Conservation (phyloP, 2,797 vertebrate genomes). For the Propithecus deckenii region DNA sequence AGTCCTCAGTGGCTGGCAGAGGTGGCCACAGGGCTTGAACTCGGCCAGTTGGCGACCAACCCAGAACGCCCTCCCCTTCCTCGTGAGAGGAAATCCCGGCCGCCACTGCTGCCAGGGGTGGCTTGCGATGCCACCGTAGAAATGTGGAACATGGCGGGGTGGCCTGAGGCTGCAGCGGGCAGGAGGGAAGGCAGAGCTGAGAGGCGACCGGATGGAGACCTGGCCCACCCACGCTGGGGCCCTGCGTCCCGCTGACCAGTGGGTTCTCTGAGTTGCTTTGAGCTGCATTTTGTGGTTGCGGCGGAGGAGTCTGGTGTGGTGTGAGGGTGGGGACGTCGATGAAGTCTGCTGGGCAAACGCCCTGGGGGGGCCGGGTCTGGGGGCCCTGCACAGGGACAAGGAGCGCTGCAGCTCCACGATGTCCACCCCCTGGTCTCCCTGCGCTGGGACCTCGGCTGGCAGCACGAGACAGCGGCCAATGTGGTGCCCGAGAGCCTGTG, state of each 20-base stretch:
- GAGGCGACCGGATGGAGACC: not conserved
- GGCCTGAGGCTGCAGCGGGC: not conserved
- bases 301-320: fast-evolving
- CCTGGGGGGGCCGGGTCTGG: too few relatives aligned
- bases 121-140: not conserved
- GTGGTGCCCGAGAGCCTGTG: fast-evolving
- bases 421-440: too few relatives aligned
- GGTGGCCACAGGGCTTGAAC: not conserved
- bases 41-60: not conserved
- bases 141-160: fast-evolving
- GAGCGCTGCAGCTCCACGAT: not conserved
- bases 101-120: too few relatives aligned
- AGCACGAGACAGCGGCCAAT: not conserved
- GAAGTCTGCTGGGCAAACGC: not conserved
- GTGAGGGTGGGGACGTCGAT: not conserved
- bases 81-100: not conserved
- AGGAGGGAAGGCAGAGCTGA: too few relatives aligned
- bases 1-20: not conserved
- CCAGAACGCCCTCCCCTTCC: not conserved
- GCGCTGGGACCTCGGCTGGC: not conserved
- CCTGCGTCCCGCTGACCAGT: not conserved
- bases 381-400: not conserved
- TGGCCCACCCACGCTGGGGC: not conserved
- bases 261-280: not conserved
- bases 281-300: fast-evolving